Base-by-base conservation (phyloP, 2,113 vertebrate species). In the Tachysurus vachellii region DNA sequence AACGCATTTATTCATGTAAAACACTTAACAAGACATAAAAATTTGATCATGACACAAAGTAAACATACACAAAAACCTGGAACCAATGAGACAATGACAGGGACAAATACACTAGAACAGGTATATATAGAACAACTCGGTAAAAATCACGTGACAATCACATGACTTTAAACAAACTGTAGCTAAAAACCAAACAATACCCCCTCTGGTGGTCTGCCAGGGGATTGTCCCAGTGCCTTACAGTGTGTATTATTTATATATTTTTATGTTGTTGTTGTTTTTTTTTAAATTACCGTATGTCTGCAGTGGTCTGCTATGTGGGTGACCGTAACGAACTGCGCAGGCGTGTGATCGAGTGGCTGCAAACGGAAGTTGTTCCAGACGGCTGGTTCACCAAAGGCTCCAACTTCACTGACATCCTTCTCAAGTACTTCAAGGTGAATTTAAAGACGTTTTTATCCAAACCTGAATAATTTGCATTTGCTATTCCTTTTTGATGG, bases 351-450 rank as follows among this genome's bases (percentile, higher is more conserved):
- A 97, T 99, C 91, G 96, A 99, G 93, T 99, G 98, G 98, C 94
- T 99, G 92, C 96, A 99, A 92, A 95, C 97, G 0, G 97, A 99
- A 92, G 97, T 97, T 56, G 95, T 99, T 89, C 97, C 98, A 19
- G 98, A 99, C 0, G 98, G 98, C 85, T 99, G 98, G 98, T 99
- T 99, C 93, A 96, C 93, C 66, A 98, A 99, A 93, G 98, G 98
- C 81, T 98, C 95, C 94, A 98, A 99, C 95, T 98, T 99, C 93
- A 97, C 97, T 1, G 96, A 99, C 90, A 94, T 97, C 92, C 94
- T 99, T 88, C 96, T 97, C 89, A 98, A 96, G 88, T 99, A 99
- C 93, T 99, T 99, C 92, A 98, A 98, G 98, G 98, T 97, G 93
- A 92, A 93, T 68, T 84, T 76, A 82, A 17, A 28, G 28, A 31